These are phyloP conservation scores for Siniperca scherzeri DNA, from an alignment of 2,797 vertebrate species.

Conservation along the genomic window DNA sequence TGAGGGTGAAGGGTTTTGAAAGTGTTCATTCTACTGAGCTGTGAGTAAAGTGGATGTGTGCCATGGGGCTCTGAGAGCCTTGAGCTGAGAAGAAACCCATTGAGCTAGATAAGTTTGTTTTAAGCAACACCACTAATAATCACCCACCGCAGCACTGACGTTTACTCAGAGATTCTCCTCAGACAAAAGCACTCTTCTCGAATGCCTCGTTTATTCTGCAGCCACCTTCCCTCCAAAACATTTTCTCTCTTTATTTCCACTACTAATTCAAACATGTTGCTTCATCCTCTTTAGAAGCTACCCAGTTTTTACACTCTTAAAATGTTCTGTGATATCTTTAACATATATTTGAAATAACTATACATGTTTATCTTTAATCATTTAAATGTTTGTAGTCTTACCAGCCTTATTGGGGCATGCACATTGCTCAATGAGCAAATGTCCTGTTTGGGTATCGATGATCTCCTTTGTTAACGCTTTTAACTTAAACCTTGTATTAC, in stretches of 20 bases:
- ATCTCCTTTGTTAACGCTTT: background rate
- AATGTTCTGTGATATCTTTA: background rate
- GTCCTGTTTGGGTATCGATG: background rate
- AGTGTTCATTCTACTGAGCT: slow-evolving; percentile 58
- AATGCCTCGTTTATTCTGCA: slow-evolving; percentile 43
- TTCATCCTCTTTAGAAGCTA: background rate
- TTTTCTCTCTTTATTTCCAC: slow-evolving; percentile 18
- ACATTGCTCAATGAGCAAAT: background rate
- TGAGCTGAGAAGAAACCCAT: slow-evolving; percentile 40
- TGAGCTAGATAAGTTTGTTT: slow-evolving; percentile 58
- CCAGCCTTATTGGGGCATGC: background rate
- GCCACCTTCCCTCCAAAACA: slow-evolving; percentile 15
- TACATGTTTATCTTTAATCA: background rate
- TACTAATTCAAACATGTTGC: background rate
- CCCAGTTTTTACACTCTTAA: background rate
- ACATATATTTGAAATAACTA: background rate
- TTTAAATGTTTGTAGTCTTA: background rate
- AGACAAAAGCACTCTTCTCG: slow-evolving; percentile 28
- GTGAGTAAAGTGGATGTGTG: slow-evolving; percentile 51
- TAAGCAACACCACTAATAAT: slow-evolving; percentile 63
- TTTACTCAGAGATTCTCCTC: slow-evolving; percentile 61
- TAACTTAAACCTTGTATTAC: background rate
- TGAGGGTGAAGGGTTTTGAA: slow-evolving; percentile 41
- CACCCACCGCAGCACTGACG: slow-evolving; percentile 42
- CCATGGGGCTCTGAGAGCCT: slow-evolving; percentile 26